Evolutionary conservation across 2,797 vertebrate genomes (phyloP), one percentile per base, ranked within the genome.

Genomic region (Morus bassanus): DNA sequence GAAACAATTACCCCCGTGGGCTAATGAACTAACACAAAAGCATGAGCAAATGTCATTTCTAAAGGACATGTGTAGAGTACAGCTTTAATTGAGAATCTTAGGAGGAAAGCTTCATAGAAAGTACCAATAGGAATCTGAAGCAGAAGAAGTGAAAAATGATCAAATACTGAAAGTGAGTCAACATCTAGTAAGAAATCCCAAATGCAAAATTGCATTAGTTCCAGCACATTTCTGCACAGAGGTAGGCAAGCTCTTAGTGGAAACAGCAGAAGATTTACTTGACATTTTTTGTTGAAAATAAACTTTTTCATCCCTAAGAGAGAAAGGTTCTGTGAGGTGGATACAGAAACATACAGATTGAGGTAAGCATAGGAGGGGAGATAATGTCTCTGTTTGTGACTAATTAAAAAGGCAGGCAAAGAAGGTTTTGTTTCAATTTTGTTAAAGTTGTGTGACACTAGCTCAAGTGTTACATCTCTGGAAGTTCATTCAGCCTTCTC

Each of bases 141-240:
- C 57, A 61, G 14, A 59, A 86, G 70, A 65, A 72, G n/a, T 53
- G 45, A 74, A 88, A 91, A 75, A 68, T n/a, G 0, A 64, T 45
- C 37, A 64, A 83, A 89, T 30, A 63, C 6, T n/a, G 17, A 48
- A 85, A 87, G 33, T 21, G 35, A 95, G 45, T 79, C 86, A 93
- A 89, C 14, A 56, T 54, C 51, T n/a, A 76, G 21, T 6, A 88
- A 50, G 72, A 93, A 96, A 87, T 89, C 80, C 80, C 88, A 76
- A 73, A 76, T 67, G 77, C 9, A 91, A 89, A 76, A 76, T 13
- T 74, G 35, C 67, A 89, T 96, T 96, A 73, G 51, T 80, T 94
- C 64, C 77, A 84, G 90, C 33, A 92, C 80, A 73, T 91, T 93
- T 91, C 80, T 96, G 83, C 92, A 82, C 30, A 88, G 74, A 92